phyloP scores from a whole-genome alignment of 1,140 invertebrate genomes.

The Pseudomyrmex dendroicus region DNA sequence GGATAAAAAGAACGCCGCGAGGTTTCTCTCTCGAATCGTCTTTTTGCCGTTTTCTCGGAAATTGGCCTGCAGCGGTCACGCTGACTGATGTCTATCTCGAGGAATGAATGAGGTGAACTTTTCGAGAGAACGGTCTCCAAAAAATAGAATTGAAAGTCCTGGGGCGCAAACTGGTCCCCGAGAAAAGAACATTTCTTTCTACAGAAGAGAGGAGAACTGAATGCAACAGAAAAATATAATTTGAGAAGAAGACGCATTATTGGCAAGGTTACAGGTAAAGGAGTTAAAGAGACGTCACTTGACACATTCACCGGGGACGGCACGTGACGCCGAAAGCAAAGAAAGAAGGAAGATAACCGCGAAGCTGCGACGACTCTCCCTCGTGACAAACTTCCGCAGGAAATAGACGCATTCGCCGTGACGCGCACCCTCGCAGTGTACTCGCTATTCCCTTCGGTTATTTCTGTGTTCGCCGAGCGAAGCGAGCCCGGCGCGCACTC shows the following conservation, averaged over 20 bases:
- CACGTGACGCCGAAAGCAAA: not conserved
- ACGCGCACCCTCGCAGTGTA: conserved; percentile 64
- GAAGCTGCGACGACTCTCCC: conserved; percentile 29
- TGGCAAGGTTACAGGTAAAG: too few species aligned
- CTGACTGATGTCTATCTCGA: not conserved
- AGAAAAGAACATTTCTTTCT: not conserved
- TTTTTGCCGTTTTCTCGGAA: not conserved
- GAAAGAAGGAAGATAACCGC: conserved; percentile 42
- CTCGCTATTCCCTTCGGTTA: conserved; percentile 20
- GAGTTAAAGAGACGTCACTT: too few species aligned
- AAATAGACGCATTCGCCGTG: conserved; percentile 75
- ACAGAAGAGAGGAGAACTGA: too few species aligned
- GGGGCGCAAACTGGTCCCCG: not conserved
- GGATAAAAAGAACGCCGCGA: not conserved
- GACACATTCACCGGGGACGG: too few species aligned
- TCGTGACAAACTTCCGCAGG: conserved; percentile 72
- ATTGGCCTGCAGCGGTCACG: not conserved
- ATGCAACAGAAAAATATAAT: not conserved
- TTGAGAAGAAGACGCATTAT: not conserved
- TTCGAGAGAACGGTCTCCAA: not conserved
- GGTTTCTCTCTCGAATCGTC: not conserved
- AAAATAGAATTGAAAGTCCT: not conserved
- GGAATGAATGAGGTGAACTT: not conserved
- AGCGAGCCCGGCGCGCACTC: not conserved
- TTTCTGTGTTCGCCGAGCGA: not conserved